Conservation (phyloP, 2,797 vertebrate species). For the Falco columbarius region DNA sequence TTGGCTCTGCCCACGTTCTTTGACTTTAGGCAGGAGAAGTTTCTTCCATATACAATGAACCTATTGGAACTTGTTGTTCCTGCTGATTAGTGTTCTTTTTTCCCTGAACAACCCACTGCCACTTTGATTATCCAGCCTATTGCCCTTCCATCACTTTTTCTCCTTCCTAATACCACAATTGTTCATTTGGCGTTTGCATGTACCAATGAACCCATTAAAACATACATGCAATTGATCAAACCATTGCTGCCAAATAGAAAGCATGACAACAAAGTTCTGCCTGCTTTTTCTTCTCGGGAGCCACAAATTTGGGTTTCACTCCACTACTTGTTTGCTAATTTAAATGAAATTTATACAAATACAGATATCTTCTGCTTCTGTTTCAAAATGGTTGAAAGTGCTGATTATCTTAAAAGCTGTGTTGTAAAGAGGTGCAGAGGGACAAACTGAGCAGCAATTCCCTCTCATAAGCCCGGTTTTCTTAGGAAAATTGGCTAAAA, state of each 20-base stretch:
- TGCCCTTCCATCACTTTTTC: not conserved
- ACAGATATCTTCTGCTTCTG: not conserved
- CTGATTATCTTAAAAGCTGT: not conserved
- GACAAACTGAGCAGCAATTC: not conserved
- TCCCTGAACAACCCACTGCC: not conserved
- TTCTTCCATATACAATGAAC: not conserved
- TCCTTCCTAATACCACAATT: not conserved
- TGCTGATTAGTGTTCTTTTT: not conserved
- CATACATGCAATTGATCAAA: not conserved
- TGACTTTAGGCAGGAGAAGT: not conserved
- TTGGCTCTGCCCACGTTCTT: not conserved
- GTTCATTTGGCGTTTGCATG: not conserved
- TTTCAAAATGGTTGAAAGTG: not conserved
- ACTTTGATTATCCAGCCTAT: not conserved
- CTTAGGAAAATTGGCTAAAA: not conserved
- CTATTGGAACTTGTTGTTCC: not conserved
- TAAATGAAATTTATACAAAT: not conserved
- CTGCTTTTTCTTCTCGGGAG: not conserved
- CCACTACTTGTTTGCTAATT: not conserved
- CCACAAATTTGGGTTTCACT: not conserved
- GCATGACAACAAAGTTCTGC: not conserved
- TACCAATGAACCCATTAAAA: not conserved
- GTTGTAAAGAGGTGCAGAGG: not conserved
- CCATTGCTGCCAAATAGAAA: not conserved
- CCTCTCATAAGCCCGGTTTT: constrained; percentile 7